Percentiles rank a stretch among this genome's conserved stretches.
phyloP scores from a whole-genome alignment of 2,888 invertebrate genomes.

The Phlogophora meticulosa region DNA sequence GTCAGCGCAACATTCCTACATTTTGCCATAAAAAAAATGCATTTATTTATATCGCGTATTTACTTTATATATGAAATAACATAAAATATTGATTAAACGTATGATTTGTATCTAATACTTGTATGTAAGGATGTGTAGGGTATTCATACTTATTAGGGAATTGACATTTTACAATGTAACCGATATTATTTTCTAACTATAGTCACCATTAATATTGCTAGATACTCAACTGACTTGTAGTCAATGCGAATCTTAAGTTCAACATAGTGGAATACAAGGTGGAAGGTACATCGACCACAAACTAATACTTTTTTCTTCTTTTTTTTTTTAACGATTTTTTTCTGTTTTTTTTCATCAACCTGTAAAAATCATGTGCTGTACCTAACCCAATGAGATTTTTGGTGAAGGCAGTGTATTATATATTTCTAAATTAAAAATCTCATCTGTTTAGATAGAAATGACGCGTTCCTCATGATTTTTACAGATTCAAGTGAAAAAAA shows the following conservation, averaged over 20 bases:
- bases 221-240: constrained; percentile 35
- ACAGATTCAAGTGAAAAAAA: too few species aligned
- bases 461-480: too few species aligned
- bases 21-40: constrained; percentile 85
- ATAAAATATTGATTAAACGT: constrained; percentile 57
- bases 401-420: too few species aligned
- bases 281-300: too few species aligned
- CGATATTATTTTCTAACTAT: constrained; percentile 76
- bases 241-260: constrained; percentile 43
- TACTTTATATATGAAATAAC: constrained; percentile 61
- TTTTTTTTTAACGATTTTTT: too few species aligned
- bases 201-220: constrained; percentile 67
- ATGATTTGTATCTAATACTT: constrained; percentile 72
- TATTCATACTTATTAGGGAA: constrained; percentile 83
- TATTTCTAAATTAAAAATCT: too few species aligned
- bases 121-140: constrained; percentile 82
- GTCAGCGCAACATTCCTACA: constrained; percentile 79
- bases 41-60: constrained; percentile 81
- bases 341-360: too few species aligned
- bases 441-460: too few species aligned
- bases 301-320: too few species aligned
- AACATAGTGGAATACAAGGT: background rate
- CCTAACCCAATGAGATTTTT: too few species aligned
- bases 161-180: constrained; percentile 79
- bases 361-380: too few species aligned